A percentile compares a stretch with the other conserved stretches of the same genome.
Evolutionary conservation across 37 sponge, comb jelly and placozoan species (phyloP).

Genomic region (Corticium candelabrum): DNA sequence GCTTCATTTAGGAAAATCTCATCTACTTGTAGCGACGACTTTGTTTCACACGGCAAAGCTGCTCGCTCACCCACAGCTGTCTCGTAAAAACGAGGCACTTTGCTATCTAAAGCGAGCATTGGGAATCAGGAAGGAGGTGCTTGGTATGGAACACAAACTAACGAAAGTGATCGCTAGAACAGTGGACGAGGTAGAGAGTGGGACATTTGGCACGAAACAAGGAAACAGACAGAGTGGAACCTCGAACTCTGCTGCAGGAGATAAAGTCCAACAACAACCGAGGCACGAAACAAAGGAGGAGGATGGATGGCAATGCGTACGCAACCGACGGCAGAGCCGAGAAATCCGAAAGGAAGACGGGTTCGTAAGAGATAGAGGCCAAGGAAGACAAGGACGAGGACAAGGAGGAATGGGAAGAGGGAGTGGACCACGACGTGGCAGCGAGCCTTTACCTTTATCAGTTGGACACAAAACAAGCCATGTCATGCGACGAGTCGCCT

Average conservation of each 20-base stretch:
- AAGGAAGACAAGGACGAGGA: not conserved
- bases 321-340: not conserved
- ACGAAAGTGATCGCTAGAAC: not conserved
- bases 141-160: not conserved
- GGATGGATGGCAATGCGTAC: too few species aligned
- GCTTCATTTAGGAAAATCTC: not conserved
- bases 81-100: not conserved
- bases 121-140: not conserved
- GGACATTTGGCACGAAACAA: not conserved
- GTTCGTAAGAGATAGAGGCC: too few species aligned
- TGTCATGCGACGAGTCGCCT: too few species aligned
- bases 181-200: not conserved
- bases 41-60: slow-evolving; percentile 2
- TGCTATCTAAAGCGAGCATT: not conserved
- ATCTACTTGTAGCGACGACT: not conserved
- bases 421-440: not conserved
- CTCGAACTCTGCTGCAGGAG: too few species aligned
- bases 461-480: too few species aligned
- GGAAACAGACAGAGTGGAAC: too few species aligned
- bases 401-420: not conserved
- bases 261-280: not conserved
- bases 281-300: not conserved
- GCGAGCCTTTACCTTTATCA: too few species aligned
- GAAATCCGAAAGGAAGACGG: not conserved
- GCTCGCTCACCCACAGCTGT: not conserved